Percentiles rank a stretch among this genome's conserved stretches.
Evolutionary conservation across 2,888 invertebrate genomes (phyloP).

Genomic region (Scrobipalpa atriplicella): DNA sequence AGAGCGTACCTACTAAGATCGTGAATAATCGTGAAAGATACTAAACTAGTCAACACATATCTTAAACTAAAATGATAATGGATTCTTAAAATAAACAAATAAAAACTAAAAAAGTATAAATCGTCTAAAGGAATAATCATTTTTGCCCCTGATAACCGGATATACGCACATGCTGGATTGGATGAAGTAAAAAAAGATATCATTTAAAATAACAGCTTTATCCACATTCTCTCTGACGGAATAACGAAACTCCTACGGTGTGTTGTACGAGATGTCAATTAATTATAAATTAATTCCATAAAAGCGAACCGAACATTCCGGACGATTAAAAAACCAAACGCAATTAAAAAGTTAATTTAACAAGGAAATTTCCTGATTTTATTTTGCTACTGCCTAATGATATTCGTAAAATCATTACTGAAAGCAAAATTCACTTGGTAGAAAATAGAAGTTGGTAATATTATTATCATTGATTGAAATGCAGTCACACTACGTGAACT

Average conservation of each 20-base stretch:
- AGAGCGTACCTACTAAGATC: too few relatives aligned
- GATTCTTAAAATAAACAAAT: too few relatives aligned
- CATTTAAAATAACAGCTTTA: not conserved
- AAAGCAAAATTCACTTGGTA: not conserved
- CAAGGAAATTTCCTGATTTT: not conserved
- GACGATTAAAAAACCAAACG: constrained; percentile 9
- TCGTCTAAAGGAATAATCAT: too few relatives aligned
- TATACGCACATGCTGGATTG: not conserved
- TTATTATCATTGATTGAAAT: too few relatives aligned
- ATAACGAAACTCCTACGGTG: not conserved
- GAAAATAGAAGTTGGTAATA: too few relatives aligned
- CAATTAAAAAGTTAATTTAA: constrained; percentile 22
- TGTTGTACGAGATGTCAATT: not conserved
- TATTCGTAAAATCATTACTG: not conserved
- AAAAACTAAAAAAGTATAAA: too few relatives aligned
- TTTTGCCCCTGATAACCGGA: not conserved
- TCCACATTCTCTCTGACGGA: not conserved
- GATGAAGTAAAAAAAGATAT: too few relatives aligned
- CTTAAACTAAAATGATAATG: too few relatives aligned
- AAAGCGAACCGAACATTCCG: constrained; percentile 1
- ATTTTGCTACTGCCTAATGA: not conserved
- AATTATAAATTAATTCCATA: constrained; percentile 12
- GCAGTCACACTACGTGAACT: too few relatives aligned
- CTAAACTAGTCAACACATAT: too few relatives aligned
- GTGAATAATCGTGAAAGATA: too few relatives aligned